These are phyloP conservation scores for Patiria miniata DNA, from an alignment of 35 echinoderm and acorn worm species.

Conservation along the genomic window DNA sequence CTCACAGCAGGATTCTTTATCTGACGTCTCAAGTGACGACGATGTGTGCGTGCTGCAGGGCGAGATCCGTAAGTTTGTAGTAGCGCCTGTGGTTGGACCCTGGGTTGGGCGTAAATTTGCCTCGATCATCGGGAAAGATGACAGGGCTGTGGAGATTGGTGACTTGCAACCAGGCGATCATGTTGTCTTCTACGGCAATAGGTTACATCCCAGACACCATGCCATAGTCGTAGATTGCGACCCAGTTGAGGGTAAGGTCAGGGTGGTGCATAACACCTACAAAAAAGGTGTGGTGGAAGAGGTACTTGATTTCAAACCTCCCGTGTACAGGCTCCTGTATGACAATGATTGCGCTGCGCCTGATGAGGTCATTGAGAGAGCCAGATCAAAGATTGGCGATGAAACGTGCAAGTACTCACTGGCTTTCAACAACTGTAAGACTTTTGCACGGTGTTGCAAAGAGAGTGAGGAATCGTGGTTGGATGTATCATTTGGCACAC, in stretches of 20 bases:
- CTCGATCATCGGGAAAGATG: not conserved
- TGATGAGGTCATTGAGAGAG: not conserved
- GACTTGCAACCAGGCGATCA: slow-evolving; percentile 40
- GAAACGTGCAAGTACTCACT: slow-evolving; percentile 23
- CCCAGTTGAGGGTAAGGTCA: not conserved
- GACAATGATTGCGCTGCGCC: not conserved
- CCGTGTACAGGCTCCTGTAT: not conserved
- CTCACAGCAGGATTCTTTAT: no score
- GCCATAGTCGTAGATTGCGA: slow-evolving; percentile 27
- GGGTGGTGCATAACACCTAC: slow-evolving; percentile 36
- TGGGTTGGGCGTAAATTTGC: not conserved
- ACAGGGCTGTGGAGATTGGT: not conserved
- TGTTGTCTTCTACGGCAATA: slow-evolving; percentile 15
- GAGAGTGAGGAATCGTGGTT: no score
- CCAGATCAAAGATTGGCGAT: slow-evolving; percentile 5
- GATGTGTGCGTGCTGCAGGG: no score
- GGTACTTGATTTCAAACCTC: not conserved
- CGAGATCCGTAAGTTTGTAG: no score
- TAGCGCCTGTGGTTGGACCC: not conserved
- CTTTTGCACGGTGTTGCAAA: slow-evolving; percentile 49
- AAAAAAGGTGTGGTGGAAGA: slow-evolving; percentile 24
- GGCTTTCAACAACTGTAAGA: slow-evolving; percentile 46
- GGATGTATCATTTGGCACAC: no score
- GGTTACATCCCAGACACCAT: slow-evolving; percentile 47
- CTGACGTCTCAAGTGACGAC: no score